These are phyloP conservation scores for Amaurobius ferox DNA, from an alignment of 2,888 invertebrate genomes.

Conservation along the genomic window DNA sequence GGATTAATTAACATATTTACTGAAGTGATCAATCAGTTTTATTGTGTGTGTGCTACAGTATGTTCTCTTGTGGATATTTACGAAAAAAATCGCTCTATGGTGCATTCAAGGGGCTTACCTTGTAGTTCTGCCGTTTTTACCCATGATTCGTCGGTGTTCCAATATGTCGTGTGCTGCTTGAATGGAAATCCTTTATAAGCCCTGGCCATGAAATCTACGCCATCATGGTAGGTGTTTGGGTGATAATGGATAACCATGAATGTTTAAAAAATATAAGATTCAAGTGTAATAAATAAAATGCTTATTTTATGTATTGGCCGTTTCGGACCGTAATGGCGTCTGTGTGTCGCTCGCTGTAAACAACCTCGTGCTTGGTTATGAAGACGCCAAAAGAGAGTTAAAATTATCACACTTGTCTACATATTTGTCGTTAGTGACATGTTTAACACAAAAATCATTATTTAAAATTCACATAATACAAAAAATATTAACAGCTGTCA, in stretches of 20 bases:
- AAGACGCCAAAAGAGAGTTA: no score
- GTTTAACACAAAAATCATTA: no score
- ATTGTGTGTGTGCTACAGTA: background rate
- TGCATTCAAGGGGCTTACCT: slow-evolving; percentile 29
- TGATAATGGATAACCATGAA: background rate
- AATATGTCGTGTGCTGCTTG: slow-evolving; percentile 63
- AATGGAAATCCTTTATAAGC: slow-evolving; percentile 26
- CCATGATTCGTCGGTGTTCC: slow-evolving; percentile 66
- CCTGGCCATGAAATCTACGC: slow-evolving; percentile 65
- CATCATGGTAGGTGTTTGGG: slow-evolving; percentile 53
- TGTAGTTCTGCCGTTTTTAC: slow-evolving; percentile 18
- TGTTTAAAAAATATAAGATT: background rate
- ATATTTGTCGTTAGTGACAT: no score
- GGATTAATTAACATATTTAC: background rate
- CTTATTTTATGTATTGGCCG: slow-evolving; percentile 11
- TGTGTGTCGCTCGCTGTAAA: slow-evolving; percentile 3
- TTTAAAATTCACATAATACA: no score
- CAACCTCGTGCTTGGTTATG: slow-evolving; percentile 40
- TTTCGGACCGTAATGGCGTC: slow-evolving; percentile 25
- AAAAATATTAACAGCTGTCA: no score
- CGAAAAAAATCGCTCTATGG: slow-evolving; percentile 4
- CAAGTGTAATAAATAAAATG: background rate
- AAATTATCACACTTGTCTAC: no score
- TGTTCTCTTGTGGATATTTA: background rate
- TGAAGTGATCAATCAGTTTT: background rate